Conservation (phyloP, 2,113 vertebrate genomes). For the Nesogale talazaci region DNA sequence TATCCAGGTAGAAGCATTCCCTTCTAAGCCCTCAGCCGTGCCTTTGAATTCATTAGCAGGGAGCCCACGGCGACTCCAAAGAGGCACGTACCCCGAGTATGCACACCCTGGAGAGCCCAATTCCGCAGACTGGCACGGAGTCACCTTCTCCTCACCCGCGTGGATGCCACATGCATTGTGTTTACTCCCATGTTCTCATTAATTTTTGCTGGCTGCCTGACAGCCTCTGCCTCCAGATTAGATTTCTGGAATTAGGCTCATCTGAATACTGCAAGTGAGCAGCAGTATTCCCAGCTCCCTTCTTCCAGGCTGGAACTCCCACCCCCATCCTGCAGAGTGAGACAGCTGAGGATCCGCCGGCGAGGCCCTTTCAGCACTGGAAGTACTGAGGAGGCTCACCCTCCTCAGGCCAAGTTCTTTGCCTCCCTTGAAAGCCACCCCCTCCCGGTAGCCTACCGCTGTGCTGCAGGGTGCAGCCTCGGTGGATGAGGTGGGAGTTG, state of each 20-base stretch:
- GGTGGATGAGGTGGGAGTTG: neutral
- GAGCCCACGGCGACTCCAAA: neutral
- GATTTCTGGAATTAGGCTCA: slow-evolving; percentile 52
- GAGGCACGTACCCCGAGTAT: neutral
- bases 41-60: slow-evolving; percentile 76
- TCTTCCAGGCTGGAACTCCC: neutral
- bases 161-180: neutral
- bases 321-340: neutral
- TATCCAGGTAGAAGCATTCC: slow-evolving; percentile 63
- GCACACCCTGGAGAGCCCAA: neutral
- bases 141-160: slow-evolving; percentile 51
- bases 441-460: neutral
- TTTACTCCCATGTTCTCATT: slow-evolving; percentile 61
- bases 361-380: neutral
- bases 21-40: slow-evolving; percentile 50
- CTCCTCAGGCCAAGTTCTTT: neutral
- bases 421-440: slow-evolving; percentile 10
- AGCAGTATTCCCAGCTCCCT: neutral
- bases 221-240: slow-evolving; percentile 51
- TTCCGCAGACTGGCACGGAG: slow-evolving; percentile 9
- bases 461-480: neutral
- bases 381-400: neutral
- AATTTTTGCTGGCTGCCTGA: slow-evolving; percentile 50
- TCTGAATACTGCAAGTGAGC: neutral
- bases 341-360: neutral